A percentile compares a stretch with the other conserved stretches of the same genome.
phyloP scores from a whole-genome alignment of 2,797 vertebrate genomes.

The Microhierax caerulescens region DNA sequence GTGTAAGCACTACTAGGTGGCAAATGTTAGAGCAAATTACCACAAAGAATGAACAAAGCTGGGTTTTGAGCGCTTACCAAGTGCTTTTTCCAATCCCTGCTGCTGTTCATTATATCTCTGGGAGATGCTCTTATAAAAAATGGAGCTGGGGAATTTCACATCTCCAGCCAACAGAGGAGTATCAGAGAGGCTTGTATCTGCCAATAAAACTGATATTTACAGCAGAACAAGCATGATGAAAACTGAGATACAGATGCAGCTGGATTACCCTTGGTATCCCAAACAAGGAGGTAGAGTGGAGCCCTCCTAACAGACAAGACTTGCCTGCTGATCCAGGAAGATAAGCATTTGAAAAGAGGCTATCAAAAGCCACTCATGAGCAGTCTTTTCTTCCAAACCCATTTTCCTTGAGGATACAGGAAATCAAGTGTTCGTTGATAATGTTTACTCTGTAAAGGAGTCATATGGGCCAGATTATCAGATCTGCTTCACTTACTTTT shows the following conservation, averaged over 20 bases:
- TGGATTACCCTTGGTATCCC: slow-evolving; percentile 18
- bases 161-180: neutral
- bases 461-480: slow-evolving; percentile 9
- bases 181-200: neutral
- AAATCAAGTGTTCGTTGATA: slow-evolving; percentile 46
- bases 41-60: neutral
- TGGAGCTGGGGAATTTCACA: neutral
- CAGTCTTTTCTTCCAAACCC: neutral
- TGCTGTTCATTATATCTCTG: neutral
- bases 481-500: neutral
- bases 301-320: neutral
- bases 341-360: slow-evolving; percentile 44
- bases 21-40: neutral
- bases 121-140: neutral
- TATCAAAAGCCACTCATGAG: slow-evolving; percentile 22
- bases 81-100: neutral
- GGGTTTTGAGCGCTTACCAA: neutral
- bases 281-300: neutral
- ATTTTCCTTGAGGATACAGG: slow-evolving; percentile 39
- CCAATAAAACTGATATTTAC: slow-evolving; percentile 14
- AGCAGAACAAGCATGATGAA: neutral
- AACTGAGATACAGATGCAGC: neutral
- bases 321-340: slow-evolving; percentile 15
- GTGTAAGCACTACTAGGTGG: neutral
- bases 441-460: slow-evolving; percentile 18